Conservation (phyloP, 2,113 vertebrate species). For the Elephas maximus region DNA sequence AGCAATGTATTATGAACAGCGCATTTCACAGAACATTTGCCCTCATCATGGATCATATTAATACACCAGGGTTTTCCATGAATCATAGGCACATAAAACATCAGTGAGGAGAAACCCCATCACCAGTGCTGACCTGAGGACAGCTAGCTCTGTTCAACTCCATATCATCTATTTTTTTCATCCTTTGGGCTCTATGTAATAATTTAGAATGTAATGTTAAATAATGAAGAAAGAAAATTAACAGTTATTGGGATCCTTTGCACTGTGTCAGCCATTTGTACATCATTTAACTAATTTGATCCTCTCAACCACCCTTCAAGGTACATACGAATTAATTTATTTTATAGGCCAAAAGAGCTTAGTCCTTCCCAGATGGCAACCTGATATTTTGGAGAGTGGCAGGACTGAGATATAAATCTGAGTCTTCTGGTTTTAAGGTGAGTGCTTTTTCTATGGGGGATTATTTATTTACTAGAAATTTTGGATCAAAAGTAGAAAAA, state of each 20-base stretch:
- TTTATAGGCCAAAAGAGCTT: background rate
- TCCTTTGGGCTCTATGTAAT: background rate
- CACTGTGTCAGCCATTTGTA: background rate
- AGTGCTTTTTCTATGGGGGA: background rate
- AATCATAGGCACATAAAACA: conserved; percentile 51
- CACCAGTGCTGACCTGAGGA: background rate
- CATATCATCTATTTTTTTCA: background rate
- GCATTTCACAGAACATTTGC: conserved; percentile 64
- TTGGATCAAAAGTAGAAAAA: background rate
- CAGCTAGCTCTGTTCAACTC: background rate
- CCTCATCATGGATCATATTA: conserved; percentile 39
- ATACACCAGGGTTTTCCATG: conserved; percentile 16
- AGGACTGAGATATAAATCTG: background rate
- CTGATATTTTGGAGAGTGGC: background rate
- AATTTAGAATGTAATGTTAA: conserved; percentile 37
- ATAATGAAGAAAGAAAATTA: background rate
- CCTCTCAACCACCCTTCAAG: background rate
- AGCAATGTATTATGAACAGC: conserved; percentile 52
- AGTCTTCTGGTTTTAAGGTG: background rate
- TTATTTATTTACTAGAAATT: background rate
- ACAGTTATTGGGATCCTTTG: background rate
- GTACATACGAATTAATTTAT: background rate
- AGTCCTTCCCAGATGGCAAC: background rate
- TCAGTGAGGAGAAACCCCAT: conserved; percentile 24
- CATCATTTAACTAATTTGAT: background rate